These are phyloP conservation scores for Steinernema hermaphroditum DNA, from an alignment of 2,888 invertebrate genomes.

Conservation along the genomic window DNA sequence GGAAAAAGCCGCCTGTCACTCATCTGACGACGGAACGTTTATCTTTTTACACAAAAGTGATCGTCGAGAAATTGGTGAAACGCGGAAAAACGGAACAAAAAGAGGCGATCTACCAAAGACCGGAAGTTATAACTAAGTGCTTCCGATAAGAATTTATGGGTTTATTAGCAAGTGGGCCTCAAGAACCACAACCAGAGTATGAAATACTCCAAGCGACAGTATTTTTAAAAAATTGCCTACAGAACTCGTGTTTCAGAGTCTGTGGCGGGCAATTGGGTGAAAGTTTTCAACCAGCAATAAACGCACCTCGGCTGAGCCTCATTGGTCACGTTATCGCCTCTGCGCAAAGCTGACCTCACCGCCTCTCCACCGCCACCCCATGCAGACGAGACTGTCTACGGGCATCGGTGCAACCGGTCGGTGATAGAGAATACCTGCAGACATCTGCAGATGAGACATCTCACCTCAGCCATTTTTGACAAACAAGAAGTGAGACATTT, in stretches of 20 bases:
- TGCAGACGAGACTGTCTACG: too few species aligned
- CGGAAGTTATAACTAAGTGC: neutral
- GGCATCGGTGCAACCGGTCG: neutral
- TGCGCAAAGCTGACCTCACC: too few species aligned
- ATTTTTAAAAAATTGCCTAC: neutral
- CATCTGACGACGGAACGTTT: slow-evolving; percentile 4
- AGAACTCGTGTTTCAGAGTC: neutral
- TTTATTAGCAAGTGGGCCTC: too few species aligned
- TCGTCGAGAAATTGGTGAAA: neutral
- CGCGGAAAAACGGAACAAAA: neutral
- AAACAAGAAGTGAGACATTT: too few species aligned
- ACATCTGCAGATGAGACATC: too few species aligned
- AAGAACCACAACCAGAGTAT: too few species aligned
- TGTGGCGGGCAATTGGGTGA: slow-evolving; percentile 30
- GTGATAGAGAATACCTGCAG: too few species aligned
- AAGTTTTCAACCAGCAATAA: slow-evolving; percentile 66
- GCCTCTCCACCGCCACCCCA: too few species aligned
- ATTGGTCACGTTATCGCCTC: slow-evolving; percentile 63
- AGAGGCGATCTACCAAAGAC: neutral
- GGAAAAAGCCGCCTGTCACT: slow-evolving; percentile 7
- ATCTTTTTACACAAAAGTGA: slow-evolving; percentile 28
- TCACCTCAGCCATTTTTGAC: too few species aligned
- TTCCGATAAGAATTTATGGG: neutral
- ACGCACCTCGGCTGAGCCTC: slow-evolving; percentile 65
- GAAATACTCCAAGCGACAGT: too few species aligned